Evolutionary conservation across 2,888 invertebrate species (phyloP), one percentile per base, ranked within the genome.

Genomic region (Parthenolecanium corni): DNA sequence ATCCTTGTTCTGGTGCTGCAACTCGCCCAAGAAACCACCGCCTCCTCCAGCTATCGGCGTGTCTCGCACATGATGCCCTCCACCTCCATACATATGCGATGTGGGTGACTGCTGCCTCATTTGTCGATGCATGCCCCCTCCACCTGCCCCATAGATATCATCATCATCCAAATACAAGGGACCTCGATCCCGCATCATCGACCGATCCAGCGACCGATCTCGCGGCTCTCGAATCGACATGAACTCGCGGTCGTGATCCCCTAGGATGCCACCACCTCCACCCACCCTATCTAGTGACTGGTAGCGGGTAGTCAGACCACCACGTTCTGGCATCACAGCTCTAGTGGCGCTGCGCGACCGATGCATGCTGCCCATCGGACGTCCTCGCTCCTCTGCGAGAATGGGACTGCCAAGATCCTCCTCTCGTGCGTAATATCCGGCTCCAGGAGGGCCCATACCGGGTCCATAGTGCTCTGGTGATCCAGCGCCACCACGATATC

Each of bases 1-100:
- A 75, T 96, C 95, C 71, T 89, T 86, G 76, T 95, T 91, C 78
- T 94, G 93, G 73, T 89, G 85, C 76, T 93, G 92, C 68, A 93
- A 80, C 75, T 93, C 93, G 67, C 89, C 88, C 71, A 86, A 79
- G 79, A 83, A 85, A 73, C 82, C 77, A 64, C 63, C 69, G 44
- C 64, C 66, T 11, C 52, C 25, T 11, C 52, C 25, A 9, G 31
- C 31, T 4, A 31, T 31, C 38, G 53, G 38, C 38, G 65, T 65
- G 58, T 66, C 68, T 12, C 67, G 64, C 65, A 67, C 65, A 62
- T 62, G 66, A 53, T 57, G 66, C 74, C 61, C 78, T 78, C 71
- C 78, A 75, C 71, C 79, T 14, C 40, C 38, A 79, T 70, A 63
- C 40, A 53, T 24, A 54, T 63, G 52, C 44, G 83, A 81, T 71